A percentile compares a stretch with the other conserved stretches of the same genome.
Conservation (phyloP, 2,888 invertebrate species). For the Eudasyphora cyanicolor region DNA sequence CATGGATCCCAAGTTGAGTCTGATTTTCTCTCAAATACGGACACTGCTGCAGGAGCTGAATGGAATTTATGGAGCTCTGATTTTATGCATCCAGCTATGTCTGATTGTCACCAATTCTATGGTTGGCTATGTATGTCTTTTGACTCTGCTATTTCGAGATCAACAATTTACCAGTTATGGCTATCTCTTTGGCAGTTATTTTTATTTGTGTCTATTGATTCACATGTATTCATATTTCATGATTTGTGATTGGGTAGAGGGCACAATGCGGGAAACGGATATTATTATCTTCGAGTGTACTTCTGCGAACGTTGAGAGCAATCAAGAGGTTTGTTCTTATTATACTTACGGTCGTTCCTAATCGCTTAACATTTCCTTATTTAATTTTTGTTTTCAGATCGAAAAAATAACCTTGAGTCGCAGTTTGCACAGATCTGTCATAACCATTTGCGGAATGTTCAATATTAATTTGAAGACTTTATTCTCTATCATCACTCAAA, state of each 20-base stretch:
- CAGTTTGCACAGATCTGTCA: not conserved
- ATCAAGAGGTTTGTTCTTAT: not conserved
- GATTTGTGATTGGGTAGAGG: constrained; percentile 23
- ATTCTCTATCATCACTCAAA: constrained; percentile 43
- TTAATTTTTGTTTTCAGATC: constrained; percentile 27
- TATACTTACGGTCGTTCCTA: not conserved
- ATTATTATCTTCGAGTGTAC: constrained; percentile 12
- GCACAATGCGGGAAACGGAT: constrained; percentile 20
- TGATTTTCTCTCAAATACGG: constrained; percentile 42
- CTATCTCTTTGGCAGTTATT: constrained; percentile 41
- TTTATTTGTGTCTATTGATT: constrained; percentile 30
- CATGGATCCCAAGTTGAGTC: constrained; percentile 46
- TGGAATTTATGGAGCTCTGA: constrained; percentile 13
- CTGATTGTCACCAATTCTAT: constrained; percentile 40
- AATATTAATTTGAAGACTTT: constrained; percentile 32
- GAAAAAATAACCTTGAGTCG: constrained; percentile 42
- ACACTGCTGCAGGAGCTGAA: constrained; percentile 10
- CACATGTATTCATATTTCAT: constrained; percentile 47
- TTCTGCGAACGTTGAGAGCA: not conserved
- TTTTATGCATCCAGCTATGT: constrained; percentile 34
- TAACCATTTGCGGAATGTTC: constrained; percentile 35
- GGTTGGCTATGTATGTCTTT: constrained; percentile 20
- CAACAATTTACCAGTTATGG: not conserved
- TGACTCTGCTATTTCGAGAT: not conserved
- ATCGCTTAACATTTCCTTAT: not conserved